Evolutionary conservation across 2,113 vertebrate species (phyloP).

Genomic region (Notarius lentiginosus): DNA sequence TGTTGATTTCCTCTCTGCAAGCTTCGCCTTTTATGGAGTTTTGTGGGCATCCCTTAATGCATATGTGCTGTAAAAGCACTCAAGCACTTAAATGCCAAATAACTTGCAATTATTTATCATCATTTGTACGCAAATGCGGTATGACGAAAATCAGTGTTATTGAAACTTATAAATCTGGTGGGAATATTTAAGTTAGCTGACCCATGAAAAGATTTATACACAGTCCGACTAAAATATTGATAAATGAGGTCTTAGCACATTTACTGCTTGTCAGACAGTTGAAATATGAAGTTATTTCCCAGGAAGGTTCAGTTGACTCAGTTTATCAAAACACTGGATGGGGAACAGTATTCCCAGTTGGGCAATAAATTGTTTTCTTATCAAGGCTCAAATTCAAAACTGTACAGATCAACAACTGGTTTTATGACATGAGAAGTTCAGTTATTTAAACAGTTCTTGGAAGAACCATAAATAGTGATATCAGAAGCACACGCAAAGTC

Average conservation of each 20-base stretch:
- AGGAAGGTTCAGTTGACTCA: not conserved
- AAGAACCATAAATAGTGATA: not conserved
- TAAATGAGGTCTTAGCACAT: not conserved
- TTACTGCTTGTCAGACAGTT: constrained; percentile 10
- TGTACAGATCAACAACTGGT: not conserved
- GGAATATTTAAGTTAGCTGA: not conserved
- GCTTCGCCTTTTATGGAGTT: not conserved
- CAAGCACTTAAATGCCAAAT: not conserved
- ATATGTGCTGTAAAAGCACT: not conserved
- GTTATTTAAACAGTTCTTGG: not conserved
- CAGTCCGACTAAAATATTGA: not conserved
- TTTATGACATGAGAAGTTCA: not conserved
- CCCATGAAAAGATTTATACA: not conserved
- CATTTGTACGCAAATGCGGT: not conserved
- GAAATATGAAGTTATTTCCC: not conserved
- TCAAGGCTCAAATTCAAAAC: not conserved
- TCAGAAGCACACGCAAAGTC: not conserved
- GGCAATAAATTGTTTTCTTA: not conserved
- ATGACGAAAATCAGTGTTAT: not conserved
- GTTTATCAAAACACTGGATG: constrained; percentile 1
- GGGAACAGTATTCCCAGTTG: not conserved
- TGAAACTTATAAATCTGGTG: not conserved
- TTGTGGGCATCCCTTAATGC: not conserved
- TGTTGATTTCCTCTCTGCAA: not conserved
- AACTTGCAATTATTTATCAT: not conserved